Conservation (phyloP, 2,797 vertebrate species). For the Myotis findleyi region DNA sequence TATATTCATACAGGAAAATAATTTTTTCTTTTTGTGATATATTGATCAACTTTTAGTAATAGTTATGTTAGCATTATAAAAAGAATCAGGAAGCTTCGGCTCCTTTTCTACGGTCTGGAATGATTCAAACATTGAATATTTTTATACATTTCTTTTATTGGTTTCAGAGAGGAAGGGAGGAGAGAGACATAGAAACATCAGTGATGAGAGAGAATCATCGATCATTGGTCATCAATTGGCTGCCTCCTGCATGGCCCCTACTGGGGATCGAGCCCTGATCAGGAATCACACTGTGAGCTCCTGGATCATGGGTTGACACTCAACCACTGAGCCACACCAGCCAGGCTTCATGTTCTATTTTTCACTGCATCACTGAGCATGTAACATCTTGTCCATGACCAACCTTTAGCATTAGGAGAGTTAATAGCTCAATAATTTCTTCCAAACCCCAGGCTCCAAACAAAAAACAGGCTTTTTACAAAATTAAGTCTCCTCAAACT, state of each 20-base stretch:
- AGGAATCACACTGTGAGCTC: neutral
- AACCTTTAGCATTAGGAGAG: neutral
- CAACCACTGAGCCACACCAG: neutral
- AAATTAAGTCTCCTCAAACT: neutral
- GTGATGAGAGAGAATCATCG: neutral
- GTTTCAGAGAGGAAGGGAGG: neutral
- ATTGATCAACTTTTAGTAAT: conserved; percentile 50
- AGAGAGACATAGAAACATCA: neutral
- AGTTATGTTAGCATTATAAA: conserved; percentile 40
- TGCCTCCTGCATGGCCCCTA: neutral
- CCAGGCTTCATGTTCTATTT: neutral
- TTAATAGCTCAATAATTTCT: conserved; percentile 10
- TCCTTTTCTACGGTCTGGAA: conserved; percentile 14
- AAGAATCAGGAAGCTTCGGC: neutral
- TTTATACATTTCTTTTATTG: neutral
- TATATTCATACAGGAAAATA: neutral
- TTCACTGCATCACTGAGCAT: neutral
- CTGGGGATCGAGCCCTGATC: neutral
- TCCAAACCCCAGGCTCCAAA: neutral
- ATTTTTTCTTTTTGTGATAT: conserved; percentile 22
- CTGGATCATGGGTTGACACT: too few species aligned
- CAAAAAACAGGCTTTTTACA: neutral
- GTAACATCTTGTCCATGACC: neutral
- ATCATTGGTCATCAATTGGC: neutral
- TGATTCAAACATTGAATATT: neutral